Conservation (phyloP, 1,140 invertebrate species). For the Macrotrachela quadricornifera region DNA sequence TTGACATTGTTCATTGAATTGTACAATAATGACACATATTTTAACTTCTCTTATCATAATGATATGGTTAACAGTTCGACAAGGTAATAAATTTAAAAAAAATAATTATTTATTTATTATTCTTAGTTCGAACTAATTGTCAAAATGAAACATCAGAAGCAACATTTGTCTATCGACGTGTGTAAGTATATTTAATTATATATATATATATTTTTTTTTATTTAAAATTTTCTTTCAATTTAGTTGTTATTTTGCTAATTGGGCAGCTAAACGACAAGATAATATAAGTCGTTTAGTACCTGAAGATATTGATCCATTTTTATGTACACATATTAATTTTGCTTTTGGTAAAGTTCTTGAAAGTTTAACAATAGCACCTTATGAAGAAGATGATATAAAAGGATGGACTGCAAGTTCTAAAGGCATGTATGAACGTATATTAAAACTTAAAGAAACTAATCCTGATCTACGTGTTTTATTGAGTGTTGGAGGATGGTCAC, state of each 20-base stretch:
- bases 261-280: conserved; percentile 5
- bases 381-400: conserved; percentile 39
- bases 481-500: conserved; percentile 47
- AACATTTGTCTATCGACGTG: no score
- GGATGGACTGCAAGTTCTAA: conserved; percentile 14
- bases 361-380: conserved; percentile 40
- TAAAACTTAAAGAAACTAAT: conserved; percentile 43
- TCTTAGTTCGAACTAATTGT: no score
- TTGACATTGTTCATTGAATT: no score
- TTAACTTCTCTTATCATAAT: no score
- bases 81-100: no score
- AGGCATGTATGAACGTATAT: conserved; percentile 46
- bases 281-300: conserved; percentile 64
- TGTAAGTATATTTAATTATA: no score
- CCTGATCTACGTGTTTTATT: conserved; percentile 52
- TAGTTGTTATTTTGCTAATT: conserved; percentile 8
- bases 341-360: conserved; percentile 65
- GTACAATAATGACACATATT: no score
- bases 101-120: no score
- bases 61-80: no score
- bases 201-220: no score
- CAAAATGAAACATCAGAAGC: no score
- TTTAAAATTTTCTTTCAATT: no score
- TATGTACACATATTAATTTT: conserved; percentile 85
- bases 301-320: conserved; percentile 75